These are phyloP conservation scores for Brachypodius melanocephalos DNA, from an alignment of 2,113 vertebrate species.

Conservation along the genomic window DNA sequence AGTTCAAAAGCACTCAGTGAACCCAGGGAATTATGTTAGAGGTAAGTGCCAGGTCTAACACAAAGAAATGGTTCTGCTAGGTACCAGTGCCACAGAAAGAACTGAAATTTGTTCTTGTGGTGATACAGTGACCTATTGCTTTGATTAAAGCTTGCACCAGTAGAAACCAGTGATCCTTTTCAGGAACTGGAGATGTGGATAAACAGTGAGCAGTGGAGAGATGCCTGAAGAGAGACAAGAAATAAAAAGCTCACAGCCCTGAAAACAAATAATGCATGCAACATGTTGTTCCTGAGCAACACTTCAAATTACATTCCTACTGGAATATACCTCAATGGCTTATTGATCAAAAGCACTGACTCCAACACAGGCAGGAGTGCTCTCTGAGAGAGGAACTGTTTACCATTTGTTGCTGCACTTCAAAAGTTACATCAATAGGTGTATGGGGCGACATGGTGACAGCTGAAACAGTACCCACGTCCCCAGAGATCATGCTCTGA, in stretches of 20 bases:
- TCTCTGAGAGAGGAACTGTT: background rate
- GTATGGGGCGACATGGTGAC: background rate
- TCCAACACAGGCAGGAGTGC: background rate
- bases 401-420: slow-evolving; percentile 43
- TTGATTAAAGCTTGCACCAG: background rate
- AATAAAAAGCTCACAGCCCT: background rate
- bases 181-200: background rate
- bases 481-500: slow-evolving; percentile 6
- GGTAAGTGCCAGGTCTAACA: background rate
- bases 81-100: background rate
- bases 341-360: slow-evolving; percentile 42
- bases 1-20: background rate
- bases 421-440: slow-evolving; percentile 21
- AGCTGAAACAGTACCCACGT: background rate
- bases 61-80: background rate
- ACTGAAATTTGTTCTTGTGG: background rate
- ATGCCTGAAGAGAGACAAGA: background rate
- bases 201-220: background rate
- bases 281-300: background rate
- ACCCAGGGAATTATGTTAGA: background rate
- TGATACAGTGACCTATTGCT: background rate
- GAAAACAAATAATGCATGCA: background rate
- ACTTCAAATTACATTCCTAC: background rate
- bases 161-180: background rate
- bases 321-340: background rate